A percentile compares a stretch with the other conserved stretches of the same genome.
These are phyloP conservation scores for Phrynocephalus versicolor DNA, from an alignment of 2,113 vertebrate genomes.

Conservation along the genomic window DNA sequence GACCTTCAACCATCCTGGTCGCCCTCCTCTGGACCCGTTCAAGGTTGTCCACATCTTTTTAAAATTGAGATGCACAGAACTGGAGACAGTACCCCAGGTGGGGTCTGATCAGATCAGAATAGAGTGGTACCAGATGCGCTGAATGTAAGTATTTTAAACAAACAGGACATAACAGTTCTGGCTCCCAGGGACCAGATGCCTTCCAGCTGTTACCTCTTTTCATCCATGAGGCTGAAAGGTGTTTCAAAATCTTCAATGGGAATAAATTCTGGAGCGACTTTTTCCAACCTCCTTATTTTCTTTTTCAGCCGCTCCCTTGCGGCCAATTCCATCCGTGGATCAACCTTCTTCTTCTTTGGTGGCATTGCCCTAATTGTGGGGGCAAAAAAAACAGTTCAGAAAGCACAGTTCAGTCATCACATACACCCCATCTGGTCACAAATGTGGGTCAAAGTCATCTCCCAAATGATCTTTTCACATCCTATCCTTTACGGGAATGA, in stretches of 20 bases:
- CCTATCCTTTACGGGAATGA: neutral
- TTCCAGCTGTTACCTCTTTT: slow-evolving; percentile 75
- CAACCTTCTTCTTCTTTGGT: slow-evolving; percentile 91
- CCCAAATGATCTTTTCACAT: accelerated
- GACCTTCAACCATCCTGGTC: no score
- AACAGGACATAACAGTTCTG: neutral
- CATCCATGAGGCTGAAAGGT: slow-evolving; percentile 78
- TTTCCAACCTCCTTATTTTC: slow-evolving; percentile 88
- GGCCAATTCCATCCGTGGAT: slow-evolving; percentile 83
- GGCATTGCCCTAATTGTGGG: slow-evolving; percentile 84
- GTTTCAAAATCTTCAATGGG: slow-evolving; percentile 91
- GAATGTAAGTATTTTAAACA: neutral
- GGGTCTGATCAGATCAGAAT: no score
- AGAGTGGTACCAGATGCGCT: no score
- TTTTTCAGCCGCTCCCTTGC: slow-evolving; percentile 88
- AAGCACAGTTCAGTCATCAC: neutral
- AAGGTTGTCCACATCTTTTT: no score
- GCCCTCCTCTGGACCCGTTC: no score
- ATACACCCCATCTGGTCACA: neutral
- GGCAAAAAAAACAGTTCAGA: neutral
- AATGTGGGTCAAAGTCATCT: neutral
- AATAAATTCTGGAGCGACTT: slow-evolving; percentile 85
- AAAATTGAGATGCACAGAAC: no score
- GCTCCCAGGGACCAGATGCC: neutral
- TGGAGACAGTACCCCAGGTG: no score